These are phyloP conservation scores for Sarcophaga carnaria DNA, from an alignment of 2,888 invertebrate species.

Conservation along the genomic window DNA sequence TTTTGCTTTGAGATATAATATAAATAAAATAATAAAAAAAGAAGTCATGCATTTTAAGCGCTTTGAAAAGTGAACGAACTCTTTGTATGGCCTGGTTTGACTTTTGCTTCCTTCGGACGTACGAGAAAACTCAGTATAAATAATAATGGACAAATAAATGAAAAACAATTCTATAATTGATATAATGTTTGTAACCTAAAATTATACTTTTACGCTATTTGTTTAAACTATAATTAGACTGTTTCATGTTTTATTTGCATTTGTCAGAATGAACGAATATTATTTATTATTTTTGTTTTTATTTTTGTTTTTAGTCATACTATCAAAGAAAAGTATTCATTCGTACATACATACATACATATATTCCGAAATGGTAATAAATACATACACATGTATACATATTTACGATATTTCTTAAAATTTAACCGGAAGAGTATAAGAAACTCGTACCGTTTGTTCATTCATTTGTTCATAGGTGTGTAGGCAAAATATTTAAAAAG, in stretches of 20 bases:
- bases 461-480: not conserved
- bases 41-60: too few species aligned
- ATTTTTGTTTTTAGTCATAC: not conserved
- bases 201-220: constrained; percentile 70
- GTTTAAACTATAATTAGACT: constrained; percentile 66
- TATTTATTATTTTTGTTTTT: not conserved
- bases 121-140: constrained; percentile 14
- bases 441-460: not conserved
- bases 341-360: not conserved
- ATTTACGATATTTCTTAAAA: not conserved
- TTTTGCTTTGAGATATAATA: too few species aligned
- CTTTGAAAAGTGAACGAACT: not conserved
- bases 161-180: constrained; percentile 79
- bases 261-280: constrained; percentile 47
- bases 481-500: not conserved
- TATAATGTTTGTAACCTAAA: constrained; percentile 76
- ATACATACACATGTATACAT: not conserved
- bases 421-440: not conserved
- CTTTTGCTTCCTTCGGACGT: not conserved
- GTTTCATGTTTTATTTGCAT: constrained; percentile 65
- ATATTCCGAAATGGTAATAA: not conserved
- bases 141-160: not conserved
- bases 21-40: too few species aligned
- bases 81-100: not conserved
- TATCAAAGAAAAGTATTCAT: not conserved